These are phyloP conservation scores for Drosophila serrata DNA, from an alignment of 1,140 invertebrate species.

Conservation along the genomic window DNA sequence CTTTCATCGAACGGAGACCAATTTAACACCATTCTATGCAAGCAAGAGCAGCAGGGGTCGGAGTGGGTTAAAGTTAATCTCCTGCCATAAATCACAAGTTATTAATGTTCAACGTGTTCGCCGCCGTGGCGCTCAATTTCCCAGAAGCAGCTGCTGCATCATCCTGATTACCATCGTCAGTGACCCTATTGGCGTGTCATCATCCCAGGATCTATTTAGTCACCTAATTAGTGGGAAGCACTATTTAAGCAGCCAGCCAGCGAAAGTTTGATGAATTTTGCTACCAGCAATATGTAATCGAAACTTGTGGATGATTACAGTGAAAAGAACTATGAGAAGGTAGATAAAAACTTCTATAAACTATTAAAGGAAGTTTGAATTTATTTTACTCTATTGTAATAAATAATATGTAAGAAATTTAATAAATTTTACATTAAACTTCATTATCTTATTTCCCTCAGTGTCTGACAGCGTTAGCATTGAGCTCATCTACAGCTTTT, in stretches of 20 bases:
- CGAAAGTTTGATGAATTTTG: slow-evolving; percentile 24
- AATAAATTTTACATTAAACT: no score
- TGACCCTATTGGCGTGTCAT: slow-evolving; percentile 46
- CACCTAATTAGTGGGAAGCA: slow-evolving; percentile 61
- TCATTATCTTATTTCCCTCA: neutral
- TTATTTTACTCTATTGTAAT: no score
- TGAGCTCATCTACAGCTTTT: neutral
- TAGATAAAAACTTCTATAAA: neutral
- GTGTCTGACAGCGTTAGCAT: neutral
- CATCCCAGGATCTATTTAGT: slow-evolving; percentile 38
- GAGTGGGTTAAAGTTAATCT: slow-evolving; percentile 45
- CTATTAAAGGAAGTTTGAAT: no score
- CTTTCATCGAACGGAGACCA: slow-evolving; percentile 61
- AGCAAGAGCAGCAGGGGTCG: slow-evolving; percentile 5
- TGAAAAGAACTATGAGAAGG: neutral
- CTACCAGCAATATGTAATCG: slow-evolving; percentile 3
- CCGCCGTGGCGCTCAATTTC: slow-evolving; percentile 55
- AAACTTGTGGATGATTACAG: slow-evolving; percentile 20
- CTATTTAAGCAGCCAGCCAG: slow-evolving; percentile 23
- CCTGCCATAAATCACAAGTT: slow-evolving; percentile 72
- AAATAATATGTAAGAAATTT: no score
- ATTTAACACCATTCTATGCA: slow-evolving; percentile 61
- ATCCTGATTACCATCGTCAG: slow-evolving; percentile 28
- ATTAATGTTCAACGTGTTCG: slow-evolving; percentile 72
- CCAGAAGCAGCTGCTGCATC: slow-evolving; percentile 40